A percentile compares a stretch with the other conserved stretches of the same genome.
phyloP scores from a whole-genome alignment of 2,888 invertebrate species.

The Cotesia congregata region DNA sequence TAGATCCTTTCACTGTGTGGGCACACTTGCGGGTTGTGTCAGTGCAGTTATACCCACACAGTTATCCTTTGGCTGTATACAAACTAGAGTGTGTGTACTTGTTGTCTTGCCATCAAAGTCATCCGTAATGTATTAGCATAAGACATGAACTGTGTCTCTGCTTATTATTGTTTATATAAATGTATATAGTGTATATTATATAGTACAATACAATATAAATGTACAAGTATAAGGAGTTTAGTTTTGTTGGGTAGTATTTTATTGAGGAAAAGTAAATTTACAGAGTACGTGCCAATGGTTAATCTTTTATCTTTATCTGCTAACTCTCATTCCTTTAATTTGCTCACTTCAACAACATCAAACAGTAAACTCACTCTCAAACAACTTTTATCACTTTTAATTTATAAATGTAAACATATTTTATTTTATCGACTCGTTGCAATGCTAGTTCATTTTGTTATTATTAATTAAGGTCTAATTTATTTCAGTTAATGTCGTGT shows the following conservation, averaged over 20 bases:
- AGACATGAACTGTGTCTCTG: conserved; percentile 50
- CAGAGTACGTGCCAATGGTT: neutral
- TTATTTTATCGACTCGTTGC: neutral
- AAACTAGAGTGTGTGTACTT: conserved; percentile 39
- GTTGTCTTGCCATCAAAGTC: conserved; percentile 42
- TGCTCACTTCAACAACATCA: neutral
- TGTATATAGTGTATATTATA: no score
- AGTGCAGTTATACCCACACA: conserved; percentile 39
- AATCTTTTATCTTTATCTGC: neutral
- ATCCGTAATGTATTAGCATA: conserved; percentile 51
- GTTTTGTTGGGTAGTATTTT: neutral
- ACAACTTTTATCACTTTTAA: neutral
- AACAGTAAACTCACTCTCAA: neutral
- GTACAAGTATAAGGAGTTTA: neutral
- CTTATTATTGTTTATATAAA: conserved; percentile 43
- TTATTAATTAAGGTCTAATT: neutral
- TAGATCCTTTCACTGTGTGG: conserved; percentile 57
- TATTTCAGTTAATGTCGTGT: neutral
- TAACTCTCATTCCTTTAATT: neutral
- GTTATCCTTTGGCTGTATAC: conserved; percentile 35
- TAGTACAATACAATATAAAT: no score
- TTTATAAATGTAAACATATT: neutral
- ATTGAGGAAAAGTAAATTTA: neutral
- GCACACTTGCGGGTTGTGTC: conserved; percentile 39
- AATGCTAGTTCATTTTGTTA: neutral